Conservation (phyloP, 2,113 vertebrate species). For the Stercorarius parasiticus region DNA sequence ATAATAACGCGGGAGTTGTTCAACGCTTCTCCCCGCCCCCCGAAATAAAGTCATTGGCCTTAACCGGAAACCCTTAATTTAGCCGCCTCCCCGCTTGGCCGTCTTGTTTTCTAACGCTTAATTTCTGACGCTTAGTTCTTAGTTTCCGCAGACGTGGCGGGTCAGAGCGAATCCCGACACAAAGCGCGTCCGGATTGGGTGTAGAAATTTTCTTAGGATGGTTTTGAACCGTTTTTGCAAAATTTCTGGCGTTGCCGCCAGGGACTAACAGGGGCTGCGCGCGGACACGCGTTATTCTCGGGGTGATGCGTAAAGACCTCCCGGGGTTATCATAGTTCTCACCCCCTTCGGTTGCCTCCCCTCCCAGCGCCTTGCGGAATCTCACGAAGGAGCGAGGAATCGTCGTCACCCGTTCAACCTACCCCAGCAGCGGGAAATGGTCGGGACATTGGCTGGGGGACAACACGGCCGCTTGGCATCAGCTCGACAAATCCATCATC, state of each 20-base stretch:
- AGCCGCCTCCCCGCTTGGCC: no score
- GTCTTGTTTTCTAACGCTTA: neutral
- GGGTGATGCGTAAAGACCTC: neutral
- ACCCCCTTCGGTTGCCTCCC: neutral
- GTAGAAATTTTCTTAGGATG: no score
- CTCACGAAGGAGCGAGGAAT: conserved; percentile 61
- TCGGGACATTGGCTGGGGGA: conserved; percentile 92
- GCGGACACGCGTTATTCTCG: neutral
- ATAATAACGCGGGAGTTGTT: neutral
- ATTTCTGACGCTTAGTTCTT: neutral
- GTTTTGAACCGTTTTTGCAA: no score
- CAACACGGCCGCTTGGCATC: conserved; percentile 83
- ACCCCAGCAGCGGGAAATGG: conserved; percentile 87
- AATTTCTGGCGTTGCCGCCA: no score
- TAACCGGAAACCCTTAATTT: neutral
- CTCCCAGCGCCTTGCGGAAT: conserved; percentile 59
- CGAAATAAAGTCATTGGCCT: no score
- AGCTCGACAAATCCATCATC: conserved; percentile 87
- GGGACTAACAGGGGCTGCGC: neutral
- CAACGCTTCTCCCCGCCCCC: no score
- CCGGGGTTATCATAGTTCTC: neutral
- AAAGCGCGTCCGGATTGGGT: fast-evolving
- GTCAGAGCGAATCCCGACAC: no score
- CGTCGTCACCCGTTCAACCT: conserved; percentile 82
- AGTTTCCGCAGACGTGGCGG: neutral